Evolutionary conservation across 2,797 vertebrate species (phyloP).

Genomic region (Tenualosa thibaudeaui): DNA sequence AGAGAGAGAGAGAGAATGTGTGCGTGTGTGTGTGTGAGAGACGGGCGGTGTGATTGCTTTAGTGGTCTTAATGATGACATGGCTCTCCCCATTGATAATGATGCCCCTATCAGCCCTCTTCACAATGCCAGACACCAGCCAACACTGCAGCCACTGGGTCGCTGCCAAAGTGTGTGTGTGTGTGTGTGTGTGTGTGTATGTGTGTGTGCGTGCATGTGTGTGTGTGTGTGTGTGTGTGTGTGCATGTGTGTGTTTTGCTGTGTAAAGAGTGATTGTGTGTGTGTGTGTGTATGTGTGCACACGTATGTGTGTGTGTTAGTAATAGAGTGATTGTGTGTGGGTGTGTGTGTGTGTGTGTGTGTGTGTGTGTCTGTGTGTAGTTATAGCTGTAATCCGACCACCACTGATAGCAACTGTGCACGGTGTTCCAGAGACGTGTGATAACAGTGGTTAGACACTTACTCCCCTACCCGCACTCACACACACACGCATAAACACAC

Average conservation of each 20-base stretch:
- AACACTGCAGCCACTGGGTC: too few relatives aligned
- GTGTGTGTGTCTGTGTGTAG: background rate
- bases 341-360: background rate
- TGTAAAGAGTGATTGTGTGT: background rate
- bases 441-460: background rate
- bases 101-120: constrained; percentile 6
- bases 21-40: constrained; percentile 28
- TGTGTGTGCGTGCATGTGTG: background rate
- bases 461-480: background rate
- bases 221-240: constrained; percentile 8
- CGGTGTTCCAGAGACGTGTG: background rate
- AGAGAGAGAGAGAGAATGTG: background rate
- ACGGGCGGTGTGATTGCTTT: constrained; percentile 39
- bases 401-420: background rate
- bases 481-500: background rate
- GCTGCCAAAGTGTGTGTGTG: background rate
- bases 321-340: background rate
- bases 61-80: constrained; percentile 39
- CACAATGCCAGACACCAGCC: too few relatives aligned
- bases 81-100: constrained; percentile 33
- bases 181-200: background rate
- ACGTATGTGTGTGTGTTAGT: constrained; percentile 16
- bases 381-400: background rate
- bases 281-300: constrained; percentile 30
- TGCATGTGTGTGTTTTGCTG: background rate